Conservation (phyloP, 2,113 vertebrate genomes). For the Engystomops pustulosus region DNA sequence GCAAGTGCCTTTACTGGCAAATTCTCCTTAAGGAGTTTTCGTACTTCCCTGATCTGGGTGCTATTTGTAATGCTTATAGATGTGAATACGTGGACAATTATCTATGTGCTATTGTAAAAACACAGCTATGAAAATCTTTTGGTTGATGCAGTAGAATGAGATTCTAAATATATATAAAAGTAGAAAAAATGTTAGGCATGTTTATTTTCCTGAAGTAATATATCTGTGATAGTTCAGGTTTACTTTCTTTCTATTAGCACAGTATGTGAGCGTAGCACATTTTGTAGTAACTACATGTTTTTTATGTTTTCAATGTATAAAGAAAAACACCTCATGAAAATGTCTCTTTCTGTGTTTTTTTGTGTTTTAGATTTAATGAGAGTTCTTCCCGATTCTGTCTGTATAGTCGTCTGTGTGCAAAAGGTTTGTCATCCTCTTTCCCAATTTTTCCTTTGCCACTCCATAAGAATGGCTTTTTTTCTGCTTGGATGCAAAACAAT, state of each 20-base stretch:
- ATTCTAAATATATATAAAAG: too few relatives aligned
- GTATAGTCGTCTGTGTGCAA: constrained; percentile 41
- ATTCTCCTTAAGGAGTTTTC: too few relatives aligned
- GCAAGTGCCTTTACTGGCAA: too few relatives aligned
- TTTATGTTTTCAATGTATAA: not conserved
- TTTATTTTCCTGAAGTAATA: not conserved
- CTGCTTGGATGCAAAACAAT: constrained; percentile 73
- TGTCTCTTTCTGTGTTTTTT: constrained; percentile 28
- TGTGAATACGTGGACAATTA: too few relatives aligned
- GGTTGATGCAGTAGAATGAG: too few relatives aligned
- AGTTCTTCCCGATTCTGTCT: constrained; percentile 57
- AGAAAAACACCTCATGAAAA: not conserved
- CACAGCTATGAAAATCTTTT: too few relatives aligned
- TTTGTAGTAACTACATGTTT: not conserved
- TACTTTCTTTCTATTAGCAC: too few relatives aligned
- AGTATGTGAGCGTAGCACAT: not conserved
- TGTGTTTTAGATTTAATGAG: constrained; percentile 62
- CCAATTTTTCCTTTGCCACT: constrained; percentile 61
- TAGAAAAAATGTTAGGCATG: too few relatives aligned
- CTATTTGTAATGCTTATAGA: too few relatives aligned
- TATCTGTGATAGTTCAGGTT: not conserved
- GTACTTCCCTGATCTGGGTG: too few relatives aligned
- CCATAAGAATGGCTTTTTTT: constrained; percentile 73
- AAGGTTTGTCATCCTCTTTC: constrained; percentile 62
- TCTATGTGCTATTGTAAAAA: too few relatives aligned